These are phyloP conservation scores for Oenanthe oenanthe DNA, from an alignment of 2,113 vertebrate genomes.

Conservation along the genomic window DNA sequence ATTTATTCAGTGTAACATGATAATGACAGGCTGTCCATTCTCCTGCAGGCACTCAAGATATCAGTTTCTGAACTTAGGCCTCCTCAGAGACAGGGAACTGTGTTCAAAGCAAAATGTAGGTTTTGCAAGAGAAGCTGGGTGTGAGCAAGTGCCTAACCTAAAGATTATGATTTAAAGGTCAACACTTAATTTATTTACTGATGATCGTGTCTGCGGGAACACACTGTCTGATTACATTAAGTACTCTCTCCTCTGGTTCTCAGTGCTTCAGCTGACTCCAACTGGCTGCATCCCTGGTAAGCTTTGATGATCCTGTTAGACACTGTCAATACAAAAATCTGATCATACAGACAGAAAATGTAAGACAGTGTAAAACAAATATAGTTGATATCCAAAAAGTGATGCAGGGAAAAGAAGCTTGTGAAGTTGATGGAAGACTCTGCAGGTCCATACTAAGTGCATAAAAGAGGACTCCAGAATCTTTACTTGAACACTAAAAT, in stretches of 20 bases:
- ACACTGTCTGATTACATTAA: neutral
- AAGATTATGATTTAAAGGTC: slow-evolving; percentile 26
- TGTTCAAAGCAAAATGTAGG: neutral
- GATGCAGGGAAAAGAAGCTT: neutral
- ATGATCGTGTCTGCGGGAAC: neutral
- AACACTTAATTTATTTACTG: slow-evolving; percentile 41
- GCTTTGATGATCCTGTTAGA: neutral
- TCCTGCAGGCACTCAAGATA: slow-evolving; percentile 2
- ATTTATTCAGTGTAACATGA: slow-evolving; percentile 11
- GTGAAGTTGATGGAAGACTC: neutral
- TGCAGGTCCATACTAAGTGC: neutral
- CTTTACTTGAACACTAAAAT: neutral
- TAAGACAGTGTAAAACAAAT: neutral
- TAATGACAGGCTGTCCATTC: neutral
- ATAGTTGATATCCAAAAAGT: neutral
- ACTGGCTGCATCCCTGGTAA: neutral
- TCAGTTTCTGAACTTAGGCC: slow-evolving; percentile 1
- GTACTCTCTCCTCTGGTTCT: neutral
- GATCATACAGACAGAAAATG: neutral
- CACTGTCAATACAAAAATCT: neutral
- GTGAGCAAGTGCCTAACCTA: neutral
- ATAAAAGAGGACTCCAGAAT: neutral
- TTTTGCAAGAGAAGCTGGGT: neutral
- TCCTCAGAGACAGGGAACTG: slow-evolving; percentile 1
- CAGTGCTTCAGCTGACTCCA: neutral